A percentile compares a stretch with the other conserved stretches of the same genome.
Evolutionary conservation across 2,113 vertebrate genomes (phyloP).

Genomic region (Triplophysa dalaica): DNA sequence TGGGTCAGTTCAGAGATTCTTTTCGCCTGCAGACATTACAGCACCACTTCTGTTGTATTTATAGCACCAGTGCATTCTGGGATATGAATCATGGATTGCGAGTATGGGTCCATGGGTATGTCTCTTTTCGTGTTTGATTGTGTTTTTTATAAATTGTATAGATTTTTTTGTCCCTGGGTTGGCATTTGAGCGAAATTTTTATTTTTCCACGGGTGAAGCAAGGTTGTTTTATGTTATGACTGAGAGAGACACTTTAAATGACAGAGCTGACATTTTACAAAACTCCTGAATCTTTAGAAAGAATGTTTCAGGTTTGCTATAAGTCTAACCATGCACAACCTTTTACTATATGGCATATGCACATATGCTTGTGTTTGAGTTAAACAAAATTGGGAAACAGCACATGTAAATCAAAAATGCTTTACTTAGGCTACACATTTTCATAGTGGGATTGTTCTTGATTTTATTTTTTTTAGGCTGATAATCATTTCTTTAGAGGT

Average conservation of each 20-base stretch:
- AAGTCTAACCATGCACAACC: background rate
- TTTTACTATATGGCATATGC: background rate
- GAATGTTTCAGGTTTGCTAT: background rate
- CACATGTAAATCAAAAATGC: no score
- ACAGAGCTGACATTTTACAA: constrained; percentile 10
- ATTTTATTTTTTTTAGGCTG: no score
- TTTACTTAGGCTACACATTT: no score
- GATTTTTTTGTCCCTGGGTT: background rate
- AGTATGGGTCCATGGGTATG: constrained; percentile 13
- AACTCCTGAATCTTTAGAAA: background rate
- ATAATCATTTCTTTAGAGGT: no score
- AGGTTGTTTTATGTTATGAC: background rate
- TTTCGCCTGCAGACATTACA: constrained; percentile 45
- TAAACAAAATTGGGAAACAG: background rate
- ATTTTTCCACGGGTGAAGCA: background rate
- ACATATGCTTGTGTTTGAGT: background rate
- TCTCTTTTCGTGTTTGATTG: background rate
- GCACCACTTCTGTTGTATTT: constrained; percentile 44
- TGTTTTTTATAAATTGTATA: background rate
- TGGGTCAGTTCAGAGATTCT: constrained; percentile 35
- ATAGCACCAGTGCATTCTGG: constrained; percentile 46
- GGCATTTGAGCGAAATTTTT: background rate
- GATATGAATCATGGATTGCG: constrained; percentile 36
- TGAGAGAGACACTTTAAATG: background rate
- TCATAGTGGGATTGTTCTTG: no score